These are phyloP conservation scores for Phrynocephalus versicolor DNA, from an alignment of 2,113 vertebrate species.

Conservation along the genomic window DNA sequence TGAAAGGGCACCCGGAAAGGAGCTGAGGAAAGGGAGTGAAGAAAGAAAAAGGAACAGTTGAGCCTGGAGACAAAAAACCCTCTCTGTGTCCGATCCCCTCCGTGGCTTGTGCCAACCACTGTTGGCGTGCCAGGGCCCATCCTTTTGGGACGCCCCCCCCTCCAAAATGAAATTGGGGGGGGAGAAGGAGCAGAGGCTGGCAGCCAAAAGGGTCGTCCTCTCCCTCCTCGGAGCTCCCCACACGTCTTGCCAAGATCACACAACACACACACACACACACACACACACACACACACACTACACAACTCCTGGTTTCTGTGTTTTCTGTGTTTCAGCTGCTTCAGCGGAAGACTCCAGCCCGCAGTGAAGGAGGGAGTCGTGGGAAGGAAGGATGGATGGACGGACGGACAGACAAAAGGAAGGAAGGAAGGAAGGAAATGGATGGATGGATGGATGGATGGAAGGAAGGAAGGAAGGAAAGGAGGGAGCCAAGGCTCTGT, in stretches of 20 bases:
- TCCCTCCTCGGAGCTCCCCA: not conserved
- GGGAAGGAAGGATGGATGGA: not conserved
- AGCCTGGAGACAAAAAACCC: not conserved
- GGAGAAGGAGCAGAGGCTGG: too few species aligned
- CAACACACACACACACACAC: too few species aligned
- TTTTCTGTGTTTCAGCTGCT: constrained; percentile 66
- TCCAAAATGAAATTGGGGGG: too few species aligned
- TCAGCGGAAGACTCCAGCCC: constrained; percentile 65
- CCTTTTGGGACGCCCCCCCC: not conserved
- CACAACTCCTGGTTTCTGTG: not conserved
- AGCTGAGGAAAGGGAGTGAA: not conserved
- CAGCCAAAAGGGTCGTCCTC: not conserved
- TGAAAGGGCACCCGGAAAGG: not conserved
- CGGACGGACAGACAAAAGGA: too few species aligned
- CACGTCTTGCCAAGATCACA: not conserved
- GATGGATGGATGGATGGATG: too few species aligned
- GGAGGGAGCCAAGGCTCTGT: not conserved
- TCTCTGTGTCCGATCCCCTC: not conserved
- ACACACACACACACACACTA: too few species aligned
- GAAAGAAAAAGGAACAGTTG: not conserved
- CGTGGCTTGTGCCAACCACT: not conserved
- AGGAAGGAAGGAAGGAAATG: too few species aligned
- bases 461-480: too few species aligned
- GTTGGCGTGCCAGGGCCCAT: not conserved
- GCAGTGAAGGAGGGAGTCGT: constrained; percentile 50